phyloP scores from a whole-genome alignment of 1,140 invertebrate genomes.

The Xylocopa sonorina region DNA sequence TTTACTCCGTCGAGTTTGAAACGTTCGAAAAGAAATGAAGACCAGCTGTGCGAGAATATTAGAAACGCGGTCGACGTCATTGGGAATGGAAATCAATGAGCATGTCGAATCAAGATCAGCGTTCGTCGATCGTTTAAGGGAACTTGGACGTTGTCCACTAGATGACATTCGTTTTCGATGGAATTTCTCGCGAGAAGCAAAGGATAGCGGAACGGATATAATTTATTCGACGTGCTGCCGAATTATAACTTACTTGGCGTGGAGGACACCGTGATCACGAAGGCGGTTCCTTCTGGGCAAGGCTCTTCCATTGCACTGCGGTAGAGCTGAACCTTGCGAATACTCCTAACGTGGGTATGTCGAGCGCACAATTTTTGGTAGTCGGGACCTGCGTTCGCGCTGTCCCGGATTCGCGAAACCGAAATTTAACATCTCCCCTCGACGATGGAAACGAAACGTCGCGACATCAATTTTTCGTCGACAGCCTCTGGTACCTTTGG shows the following conservation, averaged over 20 bases:
- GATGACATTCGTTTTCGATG: conserved; percentile 33
- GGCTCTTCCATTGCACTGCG: conserved; percentile 86
- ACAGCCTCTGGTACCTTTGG: too few species aligned
- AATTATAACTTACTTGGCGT: conserved; percentile 84
- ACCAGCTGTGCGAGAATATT: neutral
- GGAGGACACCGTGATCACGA: conserved; percentile 85
- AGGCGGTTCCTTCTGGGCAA: conserved; percentile 86
- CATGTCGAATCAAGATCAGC: conserved; percentile 21
- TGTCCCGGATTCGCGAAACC: conserved; percentile 75
- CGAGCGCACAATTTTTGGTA: conserved; percentile 86
- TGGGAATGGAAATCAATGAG: neutral
- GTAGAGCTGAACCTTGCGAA: conserved; percentile 86
- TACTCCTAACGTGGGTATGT: conserved; percentile 84
- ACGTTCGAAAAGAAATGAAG: too few species aligned
- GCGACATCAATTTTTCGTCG: too few species aligned
- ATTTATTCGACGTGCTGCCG: neutral
- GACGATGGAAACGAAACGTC: neutral
- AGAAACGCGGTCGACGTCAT: neutral
- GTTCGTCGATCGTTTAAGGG: neutral
- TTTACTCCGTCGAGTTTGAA: too few species aligned
- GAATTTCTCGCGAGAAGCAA: conserved; percentile 60
- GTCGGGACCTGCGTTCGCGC: conserved; percentile 85
- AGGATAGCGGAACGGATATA: conserved; percentile 46
- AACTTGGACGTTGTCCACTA: conserved; percentile 41
- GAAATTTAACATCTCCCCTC: conserved; percentile 63